Conservation (phyloP, 1,140 invertebrate species). For the Steinernema khuongi region DNA sequence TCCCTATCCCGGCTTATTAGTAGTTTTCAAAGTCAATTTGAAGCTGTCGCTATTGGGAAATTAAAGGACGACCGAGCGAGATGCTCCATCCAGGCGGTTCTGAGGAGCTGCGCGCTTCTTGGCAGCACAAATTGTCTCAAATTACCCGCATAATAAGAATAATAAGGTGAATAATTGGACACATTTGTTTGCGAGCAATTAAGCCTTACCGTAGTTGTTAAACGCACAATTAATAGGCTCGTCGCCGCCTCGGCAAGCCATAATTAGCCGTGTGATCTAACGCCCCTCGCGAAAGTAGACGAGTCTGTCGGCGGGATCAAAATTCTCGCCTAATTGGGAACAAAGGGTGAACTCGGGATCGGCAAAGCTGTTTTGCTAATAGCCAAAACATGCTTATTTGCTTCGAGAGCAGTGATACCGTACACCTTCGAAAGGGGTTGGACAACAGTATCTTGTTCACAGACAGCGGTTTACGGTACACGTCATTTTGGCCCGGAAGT, state of each 20-base stretch:
- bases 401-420: no score
- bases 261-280: not conserved
- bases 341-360: not conserved
- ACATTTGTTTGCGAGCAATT: slow-evolving; percentile 17
- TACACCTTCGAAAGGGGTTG: not conserved
- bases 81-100: not conserved
- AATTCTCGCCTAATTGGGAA: not conserved
- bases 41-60: not conserved
- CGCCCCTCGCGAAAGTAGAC: not conserved
- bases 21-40: not conserved
- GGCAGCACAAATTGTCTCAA: slow-evolving; percentile 3
- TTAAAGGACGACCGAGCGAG: not conserved
- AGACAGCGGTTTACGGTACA: not conserved
- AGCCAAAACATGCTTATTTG: not conserved
- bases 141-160: slow-evolving; percentile 17
- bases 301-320: not conserved
- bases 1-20: not conserved
- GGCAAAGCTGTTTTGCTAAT: not conserved
- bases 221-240: slow-evolving; percentile 4
- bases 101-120: not conserved
- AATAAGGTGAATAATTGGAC: slow-evolving; percentile 15
- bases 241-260: not conserved
- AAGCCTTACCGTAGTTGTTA: slow-evolving; percentile 3
- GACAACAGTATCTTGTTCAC: not conserved
- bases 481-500: no score